Conservation (phyloP, 2,113 vertebrate species). For the Oreochromis tanganicae region DNA sequence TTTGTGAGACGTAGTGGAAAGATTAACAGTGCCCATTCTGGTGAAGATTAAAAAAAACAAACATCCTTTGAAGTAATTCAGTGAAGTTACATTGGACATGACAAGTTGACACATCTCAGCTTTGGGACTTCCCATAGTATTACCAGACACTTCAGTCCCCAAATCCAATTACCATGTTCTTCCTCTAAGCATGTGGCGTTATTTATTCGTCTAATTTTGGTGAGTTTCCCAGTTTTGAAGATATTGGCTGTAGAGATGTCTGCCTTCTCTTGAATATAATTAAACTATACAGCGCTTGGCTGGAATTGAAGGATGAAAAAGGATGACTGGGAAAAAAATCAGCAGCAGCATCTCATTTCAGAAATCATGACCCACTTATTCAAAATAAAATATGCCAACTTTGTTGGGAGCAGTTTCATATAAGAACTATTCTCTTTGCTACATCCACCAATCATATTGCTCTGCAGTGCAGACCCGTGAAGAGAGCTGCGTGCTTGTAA, state of each 20-base stretch:
- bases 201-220: neutral
- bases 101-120: neutral
- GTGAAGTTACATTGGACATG: neutral
- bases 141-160: neutral
- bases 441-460: neutral
- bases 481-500: neutral
- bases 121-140: neutral
- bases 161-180: neutral
- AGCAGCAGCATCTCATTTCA: neutral
- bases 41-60: rapidly evolving
- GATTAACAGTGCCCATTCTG: neutral
- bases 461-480: rapidly evolving
- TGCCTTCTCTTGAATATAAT: neutral
- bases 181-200: neutral
- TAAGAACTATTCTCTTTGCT: neutral
- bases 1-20: neutral
- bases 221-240: neutral
- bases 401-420: neutral
- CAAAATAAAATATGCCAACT: neutral
- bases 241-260: neutral
- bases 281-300: neutral
- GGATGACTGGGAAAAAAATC: neutral
- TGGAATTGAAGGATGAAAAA: neutral
- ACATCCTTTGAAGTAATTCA: neutral
- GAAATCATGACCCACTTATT: neutral